Evolutionary conservation across 2,888 invertebrate genomes (phyloP).

Genomic region (Pseudococcus longispinus): DNA sequence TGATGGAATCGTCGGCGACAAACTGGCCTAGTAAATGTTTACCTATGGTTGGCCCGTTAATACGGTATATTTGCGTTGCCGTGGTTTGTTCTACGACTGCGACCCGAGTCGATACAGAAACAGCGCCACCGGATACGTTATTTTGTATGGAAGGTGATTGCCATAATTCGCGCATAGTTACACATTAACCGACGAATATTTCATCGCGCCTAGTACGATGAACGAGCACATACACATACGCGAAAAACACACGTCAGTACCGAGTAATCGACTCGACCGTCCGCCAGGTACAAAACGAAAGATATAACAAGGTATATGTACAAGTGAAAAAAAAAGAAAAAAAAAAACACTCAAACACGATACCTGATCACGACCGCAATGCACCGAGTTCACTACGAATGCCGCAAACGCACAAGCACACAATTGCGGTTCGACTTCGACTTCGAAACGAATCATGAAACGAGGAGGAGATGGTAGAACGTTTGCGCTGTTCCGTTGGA

Average conservation of each 20-base stretch:
- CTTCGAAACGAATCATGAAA: slow-evolving; percentile 26
- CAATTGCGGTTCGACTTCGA: slow-evolving; percentile 31
- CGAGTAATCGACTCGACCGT: background rate
- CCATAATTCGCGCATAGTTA: slow-evolving; percentile 48
- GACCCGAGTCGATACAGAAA: background rate
- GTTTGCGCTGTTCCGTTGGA: slow-evolving; percentile 53
- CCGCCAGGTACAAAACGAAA: slow-evolving; percentile 22
- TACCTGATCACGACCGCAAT: slow-evolving; percentile 43
- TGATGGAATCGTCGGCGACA: slow-evolving; percentile 20
- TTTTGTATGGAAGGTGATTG: slow-evolving; percentile 24
- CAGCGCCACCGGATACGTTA: slow-evolving; percentile 26
- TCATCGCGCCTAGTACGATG: slow-evolving; percentile 1
- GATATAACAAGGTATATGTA: background rate
- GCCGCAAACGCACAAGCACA: slow-evolving; percentile 5
- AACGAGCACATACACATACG: background rate
- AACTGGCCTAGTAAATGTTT: slow-evolving; percentile 25
- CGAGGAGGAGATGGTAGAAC: slow-evolving; percentile 36
- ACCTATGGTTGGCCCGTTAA: background rate
- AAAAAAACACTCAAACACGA: background rate
- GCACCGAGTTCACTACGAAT: slow-evolving; percentile 40
- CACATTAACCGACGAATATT: background rate
- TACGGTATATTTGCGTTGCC: background rate
- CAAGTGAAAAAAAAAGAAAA: background rate
- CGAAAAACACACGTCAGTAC: slow-evolving; percentile 30
- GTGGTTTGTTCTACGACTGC: background rate